These are phyloP conservation scores for Drosophila varians DNA, from an alignment of 1,140 invertebrate species.

Conservation along the genomic window DNA sequence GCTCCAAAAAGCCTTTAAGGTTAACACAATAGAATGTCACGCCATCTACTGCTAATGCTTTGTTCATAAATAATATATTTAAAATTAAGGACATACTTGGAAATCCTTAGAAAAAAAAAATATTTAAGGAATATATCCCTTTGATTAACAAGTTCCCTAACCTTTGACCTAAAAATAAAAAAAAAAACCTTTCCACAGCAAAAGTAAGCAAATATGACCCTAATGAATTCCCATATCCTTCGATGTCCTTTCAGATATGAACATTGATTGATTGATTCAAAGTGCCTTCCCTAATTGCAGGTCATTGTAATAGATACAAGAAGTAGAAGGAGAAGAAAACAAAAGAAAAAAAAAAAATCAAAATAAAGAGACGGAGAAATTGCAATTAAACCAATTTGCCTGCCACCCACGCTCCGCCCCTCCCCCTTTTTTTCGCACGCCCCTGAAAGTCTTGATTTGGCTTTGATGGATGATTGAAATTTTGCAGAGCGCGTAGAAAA, in stretches of 20 bases:
- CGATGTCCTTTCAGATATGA: slow-evolving; percentile 49
- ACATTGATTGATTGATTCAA: slow-evolving; percentile 74
- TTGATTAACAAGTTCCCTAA: too few relatives aligned
- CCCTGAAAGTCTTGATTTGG: slow-evolving; percentile 35
- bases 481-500: slow-evolving; percentile 66
- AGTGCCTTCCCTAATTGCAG: slow-evolving; percentile 61
- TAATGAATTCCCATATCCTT: background rate
- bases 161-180: too few relatives aligned
- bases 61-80: too few relatives aligned
- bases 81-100: too few relatives aligned
- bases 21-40: slow-evolving; percentile 9
- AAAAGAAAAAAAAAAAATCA: too few relatives aligned
- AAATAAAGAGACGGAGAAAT: slow-evolving; percentile 20
- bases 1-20: slow-evolving; percentile 14
- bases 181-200: too few relatives aligned
- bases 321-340: background rate
- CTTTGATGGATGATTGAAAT: slow-evolving; percentile 78
- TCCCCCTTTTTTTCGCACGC: background rate
- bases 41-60: too few relatives aligned
- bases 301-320: slow-evolving; percentile 58
- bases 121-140: too few relatives aligned
- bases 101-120: too few relatives aligned
- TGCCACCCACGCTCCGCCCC: background rate
- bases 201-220: too few relatives aligned
- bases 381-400: slow-evolving; percentile 15